Evolutionary conservation across 2,888 invertebrate genomes (phyloP).

Genomic region (Corythucha ciliata): DNA sequence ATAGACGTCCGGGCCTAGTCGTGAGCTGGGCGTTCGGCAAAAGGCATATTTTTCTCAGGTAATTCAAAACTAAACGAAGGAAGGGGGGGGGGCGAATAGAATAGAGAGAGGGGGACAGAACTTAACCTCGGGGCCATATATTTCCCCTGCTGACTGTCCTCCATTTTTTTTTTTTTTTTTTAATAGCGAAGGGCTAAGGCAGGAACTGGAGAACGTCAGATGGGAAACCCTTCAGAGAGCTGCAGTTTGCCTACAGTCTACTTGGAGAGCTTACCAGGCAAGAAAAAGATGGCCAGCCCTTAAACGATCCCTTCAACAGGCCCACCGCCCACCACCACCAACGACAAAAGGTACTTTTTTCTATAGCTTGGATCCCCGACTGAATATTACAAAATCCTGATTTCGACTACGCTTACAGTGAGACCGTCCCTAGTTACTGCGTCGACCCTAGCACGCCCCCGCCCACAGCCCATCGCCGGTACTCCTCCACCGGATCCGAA

Average conservation of each 20-base stretch:
- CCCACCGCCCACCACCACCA: constrained; percentile 20
- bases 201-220: constrained; percentile 75
- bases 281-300: constrained; percentile 56
- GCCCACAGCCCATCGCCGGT: constrained; percentile 83
- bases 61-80: constrained; percentile 6
- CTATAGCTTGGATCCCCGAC: neutral
- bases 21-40: constrained; percentile 82
- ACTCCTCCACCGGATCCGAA: constrained; percentile 77
- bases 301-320: constrained; percentile 41
- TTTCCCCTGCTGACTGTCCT: neutral
- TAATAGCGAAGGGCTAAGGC: constrained; percentile 82
- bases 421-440: constrained; percentile 21
- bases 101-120: no score
- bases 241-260: constrained; percentile 70
- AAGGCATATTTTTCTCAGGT: constrained; percentile 77
- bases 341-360: constrained; percentile 15
- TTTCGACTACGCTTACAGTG: no score
- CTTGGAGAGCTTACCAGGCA: constrained; percentile 73
- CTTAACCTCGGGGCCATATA: neutral
- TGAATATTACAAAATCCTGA: neutral
- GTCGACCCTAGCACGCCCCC: constrained; percentile 50
- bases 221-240: constrained; percentile 67
- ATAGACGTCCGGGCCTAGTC: constrained; percentile 43
- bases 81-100: no score
- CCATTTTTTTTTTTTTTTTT: neutral